Evolutionary conservation across 2,888 invertebrate genomes (phyloP).

Genomic region (Dorcus parallelipipedus): DNA sequence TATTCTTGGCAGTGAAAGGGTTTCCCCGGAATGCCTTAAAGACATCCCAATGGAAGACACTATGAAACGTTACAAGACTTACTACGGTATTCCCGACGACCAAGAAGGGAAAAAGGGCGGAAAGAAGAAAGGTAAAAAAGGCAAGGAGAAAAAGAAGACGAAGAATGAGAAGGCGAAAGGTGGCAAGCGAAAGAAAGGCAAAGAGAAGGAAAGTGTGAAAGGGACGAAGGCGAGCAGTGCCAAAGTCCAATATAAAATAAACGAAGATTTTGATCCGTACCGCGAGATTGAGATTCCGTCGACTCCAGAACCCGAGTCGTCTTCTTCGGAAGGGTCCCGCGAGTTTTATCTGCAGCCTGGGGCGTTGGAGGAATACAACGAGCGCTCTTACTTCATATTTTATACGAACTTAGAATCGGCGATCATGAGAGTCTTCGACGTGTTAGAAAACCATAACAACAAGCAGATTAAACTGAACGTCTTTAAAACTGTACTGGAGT

Average conservation of each 20-base stretch:
- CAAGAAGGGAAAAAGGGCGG: not conserved
- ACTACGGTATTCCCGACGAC: conserved; percentile 8
- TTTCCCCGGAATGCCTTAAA: conserved; percentile 13
- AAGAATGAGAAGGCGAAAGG: conserved; percentile 1
- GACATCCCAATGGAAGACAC: conserved; percentile 16
- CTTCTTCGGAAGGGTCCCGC: conserved; percentile 9
- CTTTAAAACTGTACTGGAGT: not conserved
- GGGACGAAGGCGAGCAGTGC: conserved; percentile 10
- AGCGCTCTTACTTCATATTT: conserved; percentile 7
- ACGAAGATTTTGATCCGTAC: conserved; percentile 3
- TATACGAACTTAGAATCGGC: conserved; percentile 10
- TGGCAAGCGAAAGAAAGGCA: conserved; percentile 4
- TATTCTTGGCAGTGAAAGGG: not conserved
- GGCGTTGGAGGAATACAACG: conserved; percentile 7
- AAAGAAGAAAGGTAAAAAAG: conserved; percentile 6
- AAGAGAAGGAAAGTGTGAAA: conserved; percentile 11
- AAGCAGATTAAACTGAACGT: conserved; percentile 2
- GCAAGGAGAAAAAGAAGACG: conserved; percentile 1
- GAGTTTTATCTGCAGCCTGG: conserved; percentile 17
- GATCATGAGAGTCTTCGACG: conserved; percentile 4
- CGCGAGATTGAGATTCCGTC: not conserved
- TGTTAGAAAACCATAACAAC: conserved; percentile 8
- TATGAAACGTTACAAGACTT: conserved; percentile 6
- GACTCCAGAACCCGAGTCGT: not conserved
- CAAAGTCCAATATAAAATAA: conserved; percentile 8